Evolutionary conservation across 2,113 vertebrate genomes (phyloP).

Genomic region (Albula glossodonta): DNA sequence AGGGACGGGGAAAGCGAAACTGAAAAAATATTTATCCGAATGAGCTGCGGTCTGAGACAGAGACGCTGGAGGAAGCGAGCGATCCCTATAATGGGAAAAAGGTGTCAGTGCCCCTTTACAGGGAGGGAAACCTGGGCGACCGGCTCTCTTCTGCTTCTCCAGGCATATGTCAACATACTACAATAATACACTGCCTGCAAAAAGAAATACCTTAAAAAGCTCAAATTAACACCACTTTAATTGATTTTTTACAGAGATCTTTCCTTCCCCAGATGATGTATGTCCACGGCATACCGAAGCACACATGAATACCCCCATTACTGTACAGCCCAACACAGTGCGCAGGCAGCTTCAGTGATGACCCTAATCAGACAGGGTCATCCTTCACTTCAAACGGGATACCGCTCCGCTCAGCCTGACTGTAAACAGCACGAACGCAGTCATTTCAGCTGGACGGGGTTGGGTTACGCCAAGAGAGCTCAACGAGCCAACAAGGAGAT

Average conservation of each 20-base stretch:
- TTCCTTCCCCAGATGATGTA: neutral
- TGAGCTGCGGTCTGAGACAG: constrained; percentile 55
- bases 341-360: no score
- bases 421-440: no score
- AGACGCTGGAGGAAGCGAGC: constrained; percentile 37
- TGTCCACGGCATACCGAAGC: neutral
- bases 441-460: no score
- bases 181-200: constrained; percentile 48
- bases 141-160: constrained; percentile 45
- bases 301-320: neutral
- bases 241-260: neutral
- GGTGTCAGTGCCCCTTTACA: constrained; percentile 49
- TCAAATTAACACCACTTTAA: constrained; percentile 13
- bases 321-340: no score
- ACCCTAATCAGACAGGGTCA: no score
- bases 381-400: no score
- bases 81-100: constrained; percentile 62
- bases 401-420: no score
- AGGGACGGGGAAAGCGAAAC: constrained; percentile 65
- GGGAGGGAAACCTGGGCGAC: constrained; percentile 53
- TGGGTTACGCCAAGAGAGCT: no score
- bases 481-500: no score
- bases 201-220: constrained; percentile 29
- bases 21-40: constrained; percentile 76
- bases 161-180: constrained; percentile 31